Evolutionary conservation across 1,140 invertebrate genomes (phyloP), one percentile per base, ranked within the genome.

Genomic region (Ctenoplectra terminalis): DNA sequence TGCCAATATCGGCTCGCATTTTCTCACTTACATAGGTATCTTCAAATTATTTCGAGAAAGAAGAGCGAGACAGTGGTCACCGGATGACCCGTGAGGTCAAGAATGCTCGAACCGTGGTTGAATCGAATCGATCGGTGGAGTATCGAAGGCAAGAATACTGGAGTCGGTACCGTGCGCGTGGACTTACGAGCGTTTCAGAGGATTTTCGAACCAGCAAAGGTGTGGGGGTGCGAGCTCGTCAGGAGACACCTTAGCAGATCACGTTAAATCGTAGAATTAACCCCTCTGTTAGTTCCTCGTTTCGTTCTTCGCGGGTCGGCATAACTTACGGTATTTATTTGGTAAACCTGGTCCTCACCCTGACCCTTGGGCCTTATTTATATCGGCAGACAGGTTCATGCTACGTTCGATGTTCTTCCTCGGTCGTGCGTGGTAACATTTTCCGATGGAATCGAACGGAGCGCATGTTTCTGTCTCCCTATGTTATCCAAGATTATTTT

Each of bases 251-350:
- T 90, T 86, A 88, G 88, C 81, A 81, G 90, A 90, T 88, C 87
- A 81, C 80, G 75, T 90, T 91, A 90, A 91, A 91, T 91, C 87
- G 91, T 91, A 85, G 90, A 90, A 85, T 89, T 90, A 91, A 77
- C 73, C 84, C 81, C 83, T 86, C 80, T 81, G 75, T 83, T 77
- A 61, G 71, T 61, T 48, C 61, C 29, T 29, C 69, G 61, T 72
- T 78, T 63, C 61, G 52, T 74, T 61, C 56, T 72, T 46, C 54
- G 78, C 74, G 46, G 72, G 31, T 26, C 52, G 76, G 83, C 87
- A 90, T 92, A 91, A 91, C 90, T 92, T 90, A 91, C 82, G 86
- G 85, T 87, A 92, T 92, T 91, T 90, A 90, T 90, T 90, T 86
- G 88, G 84, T 90, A 89, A 90, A 90, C 67, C 84, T 86, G 91